Conservation (phyloP, 2,113 vertebrate species). For the Thinocorus orbignyianus region DNA sequence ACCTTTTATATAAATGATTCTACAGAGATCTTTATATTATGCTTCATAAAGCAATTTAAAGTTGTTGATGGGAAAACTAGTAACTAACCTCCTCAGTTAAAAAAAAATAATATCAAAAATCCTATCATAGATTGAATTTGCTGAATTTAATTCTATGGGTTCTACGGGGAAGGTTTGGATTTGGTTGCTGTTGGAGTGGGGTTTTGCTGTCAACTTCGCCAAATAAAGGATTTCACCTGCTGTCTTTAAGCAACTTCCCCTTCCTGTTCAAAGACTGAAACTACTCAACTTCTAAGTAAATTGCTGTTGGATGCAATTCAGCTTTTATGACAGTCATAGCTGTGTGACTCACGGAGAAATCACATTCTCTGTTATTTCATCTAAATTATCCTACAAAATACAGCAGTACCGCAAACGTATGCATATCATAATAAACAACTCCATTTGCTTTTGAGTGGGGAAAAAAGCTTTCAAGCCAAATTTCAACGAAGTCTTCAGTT, state of each 20-base stretch:
- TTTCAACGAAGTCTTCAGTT: background rate
- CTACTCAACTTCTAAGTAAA: background rate
- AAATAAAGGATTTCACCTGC: background rate
- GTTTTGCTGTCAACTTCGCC: background rate
- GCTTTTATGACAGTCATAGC: background rate
- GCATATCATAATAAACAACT: background rate
- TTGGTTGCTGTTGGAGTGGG: background rate
- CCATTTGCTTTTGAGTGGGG: background rate
- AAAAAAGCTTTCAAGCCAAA: background rate
- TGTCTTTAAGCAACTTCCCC: background rate
- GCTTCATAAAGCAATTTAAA: background rate
- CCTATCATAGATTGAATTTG: background rate
- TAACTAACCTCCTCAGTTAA: background rate
- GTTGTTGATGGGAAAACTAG: background rate
- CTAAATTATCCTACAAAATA: background rate
- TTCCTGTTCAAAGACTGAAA: background rate
- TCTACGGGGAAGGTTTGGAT: background rate
- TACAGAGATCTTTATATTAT: background rate
- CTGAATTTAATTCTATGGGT: background rate
- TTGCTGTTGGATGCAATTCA: background rate
- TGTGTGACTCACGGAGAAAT: background rate
- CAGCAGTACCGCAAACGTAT: background rate
- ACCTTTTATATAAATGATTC: background rate
- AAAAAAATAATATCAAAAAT: background rate
- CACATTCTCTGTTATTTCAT: background rate